A percentile compares a stretch with the other conserved stretches of the same genome.
Conservation (phyloP, 2,888 invertebrate genomes). For the Yponomeuta sedellus region DNA sequence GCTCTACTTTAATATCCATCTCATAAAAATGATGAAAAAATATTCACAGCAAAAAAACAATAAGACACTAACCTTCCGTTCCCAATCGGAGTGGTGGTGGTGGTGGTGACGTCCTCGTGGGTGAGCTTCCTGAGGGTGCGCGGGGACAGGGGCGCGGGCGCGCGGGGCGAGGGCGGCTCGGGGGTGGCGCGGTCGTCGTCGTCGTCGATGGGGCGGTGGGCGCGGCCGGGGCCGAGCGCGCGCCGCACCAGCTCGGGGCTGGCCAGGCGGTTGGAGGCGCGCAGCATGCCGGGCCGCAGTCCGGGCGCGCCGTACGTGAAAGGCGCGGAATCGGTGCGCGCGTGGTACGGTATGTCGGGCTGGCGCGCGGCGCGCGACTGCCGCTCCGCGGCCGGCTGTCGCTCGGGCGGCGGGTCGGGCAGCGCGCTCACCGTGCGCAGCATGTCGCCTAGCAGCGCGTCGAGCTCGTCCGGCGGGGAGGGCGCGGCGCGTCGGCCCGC, state of each 20-base stretch:
- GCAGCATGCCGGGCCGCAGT: conserved; percentile 79
- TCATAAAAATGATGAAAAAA: conserved; percentile 4
- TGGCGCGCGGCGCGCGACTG: conserved; percentile 70
- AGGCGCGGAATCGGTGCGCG: conserved; percentile 90
- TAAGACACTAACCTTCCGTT: conserved; percentile 55
- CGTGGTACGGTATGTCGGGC: conserved; percentile 90
- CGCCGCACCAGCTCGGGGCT: conserved; percentile 91
- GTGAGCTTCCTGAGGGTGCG: conserved; percentile 55
- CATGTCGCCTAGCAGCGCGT: conserved; percentile 91
- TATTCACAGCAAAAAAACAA: conserved; percentile 11
- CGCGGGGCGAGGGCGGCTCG: conserved; percentile 42
- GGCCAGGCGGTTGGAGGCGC: conserved; percentile 83
- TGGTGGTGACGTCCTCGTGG: conserved; percentile 60
- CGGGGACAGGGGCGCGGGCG: conserved; percentile 39
- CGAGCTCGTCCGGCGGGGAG: conserved; percentile 81
- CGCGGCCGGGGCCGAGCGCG: conserved; percentile 69
- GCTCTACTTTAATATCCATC: background rate
- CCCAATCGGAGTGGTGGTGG: conserved; percentile 42
- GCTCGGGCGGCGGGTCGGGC: conserved; percentile 71
- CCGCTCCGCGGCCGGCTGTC: conserved; percentile 53
- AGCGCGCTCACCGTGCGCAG: conserved; percentile 91
- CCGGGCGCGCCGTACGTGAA: conserved; percentile 89
- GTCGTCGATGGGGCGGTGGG: conserved; percentile 58
- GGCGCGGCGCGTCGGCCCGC: conserved; percentile 78
- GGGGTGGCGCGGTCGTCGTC: conserved; percentile 62